Percentiles rank a stretch among this genome's conserved stretches.
phyloP scores from a whole-genome alignment of 2,113 vertebrate genomes.

The Odontesthes bonariensis region DNA sequence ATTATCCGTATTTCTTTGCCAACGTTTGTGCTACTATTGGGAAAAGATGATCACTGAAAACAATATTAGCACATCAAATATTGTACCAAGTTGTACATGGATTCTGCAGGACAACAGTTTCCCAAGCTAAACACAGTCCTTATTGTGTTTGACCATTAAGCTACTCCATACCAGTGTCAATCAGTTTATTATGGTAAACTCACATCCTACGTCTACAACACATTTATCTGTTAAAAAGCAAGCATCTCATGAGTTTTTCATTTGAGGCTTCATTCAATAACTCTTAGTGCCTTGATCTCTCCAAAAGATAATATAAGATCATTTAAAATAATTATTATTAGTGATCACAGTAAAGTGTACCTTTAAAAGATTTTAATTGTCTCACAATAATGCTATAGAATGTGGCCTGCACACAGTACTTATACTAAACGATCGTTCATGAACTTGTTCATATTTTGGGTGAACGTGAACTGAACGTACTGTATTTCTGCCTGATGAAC shows the following conservation, averaged over 20 bases:
- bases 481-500: too few relatives aligned
- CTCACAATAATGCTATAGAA: too few relatives aligned
- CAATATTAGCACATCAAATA: conserved; percentile 77
- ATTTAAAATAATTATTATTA: too few relatives aligned
- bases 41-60: conserved; percentile 73
- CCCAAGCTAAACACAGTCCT: conserved; percentile 64
- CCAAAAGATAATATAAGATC: background rate
- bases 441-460: background rate
- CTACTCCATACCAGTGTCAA: conserved; percentile 57
- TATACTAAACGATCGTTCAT: background rate
- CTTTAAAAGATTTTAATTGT: too few relatives aligned
- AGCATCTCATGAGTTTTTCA: conserved; percentile 32
- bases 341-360: too few relatives aligned
- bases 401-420: too few relatives aligned
- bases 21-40: conserved; percentile 67
- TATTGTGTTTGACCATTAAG: conserved; percentile 75
- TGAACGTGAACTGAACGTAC: too few relatives aligned
- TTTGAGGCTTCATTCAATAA: conserved; percentile 29
- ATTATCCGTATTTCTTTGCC: conserved; percentile 75
- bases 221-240: conserved; percentile 47
- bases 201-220: conserved; percentile 36
- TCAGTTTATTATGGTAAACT: conserved; percentile 66
- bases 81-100: conserved; percentile 59
- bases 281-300: background rate
- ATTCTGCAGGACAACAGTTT: conserved; percentile 55